Evolutionary conservation across 2,113 vertebrate species (phyloP).

Genomic region (Podilymbus podiceps): DNA sequence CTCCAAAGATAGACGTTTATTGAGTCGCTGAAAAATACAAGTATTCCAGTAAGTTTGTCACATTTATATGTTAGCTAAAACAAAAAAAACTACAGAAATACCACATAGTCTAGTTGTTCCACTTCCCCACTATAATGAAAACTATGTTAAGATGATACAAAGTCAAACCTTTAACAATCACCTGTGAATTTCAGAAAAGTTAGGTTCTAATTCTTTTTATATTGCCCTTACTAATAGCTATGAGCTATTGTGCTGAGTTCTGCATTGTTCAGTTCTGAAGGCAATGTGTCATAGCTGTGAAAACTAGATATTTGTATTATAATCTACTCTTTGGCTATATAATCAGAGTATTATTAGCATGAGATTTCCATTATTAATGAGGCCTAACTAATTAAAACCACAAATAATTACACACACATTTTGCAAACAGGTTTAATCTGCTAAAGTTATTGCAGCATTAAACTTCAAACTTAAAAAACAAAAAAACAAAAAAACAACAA

Average conservation of each 20-base stretch:
- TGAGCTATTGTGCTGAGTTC: neutral
- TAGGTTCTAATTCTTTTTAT: neutral
- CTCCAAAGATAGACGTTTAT: neutral
- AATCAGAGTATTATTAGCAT: neutral
- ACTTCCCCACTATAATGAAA: neutral
- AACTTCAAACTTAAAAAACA: neutral
- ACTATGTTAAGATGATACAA: neutral
- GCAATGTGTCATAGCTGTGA: neutral
- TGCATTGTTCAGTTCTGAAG: neutral
- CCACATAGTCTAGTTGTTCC: neutral
- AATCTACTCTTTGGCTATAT: neutral
- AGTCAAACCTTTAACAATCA: neutral
- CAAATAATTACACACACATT: neutral
- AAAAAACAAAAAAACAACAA: no score
- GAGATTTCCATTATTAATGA: neutral
- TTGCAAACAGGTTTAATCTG: neutral
- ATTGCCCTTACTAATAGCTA: neutral
- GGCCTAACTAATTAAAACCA: neutral
- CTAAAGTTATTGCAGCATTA: neutral
- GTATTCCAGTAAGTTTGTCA: neutral
- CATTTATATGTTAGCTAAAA: neutral
- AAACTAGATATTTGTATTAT: neutral
- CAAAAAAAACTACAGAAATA: neutral
- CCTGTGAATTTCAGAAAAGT: neutral
- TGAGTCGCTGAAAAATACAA: slow-evolving; percentile 5